phyloP scores from a whole-genome alignment of 2,888 invertebrate species.

The Noctua comes region DNA sequence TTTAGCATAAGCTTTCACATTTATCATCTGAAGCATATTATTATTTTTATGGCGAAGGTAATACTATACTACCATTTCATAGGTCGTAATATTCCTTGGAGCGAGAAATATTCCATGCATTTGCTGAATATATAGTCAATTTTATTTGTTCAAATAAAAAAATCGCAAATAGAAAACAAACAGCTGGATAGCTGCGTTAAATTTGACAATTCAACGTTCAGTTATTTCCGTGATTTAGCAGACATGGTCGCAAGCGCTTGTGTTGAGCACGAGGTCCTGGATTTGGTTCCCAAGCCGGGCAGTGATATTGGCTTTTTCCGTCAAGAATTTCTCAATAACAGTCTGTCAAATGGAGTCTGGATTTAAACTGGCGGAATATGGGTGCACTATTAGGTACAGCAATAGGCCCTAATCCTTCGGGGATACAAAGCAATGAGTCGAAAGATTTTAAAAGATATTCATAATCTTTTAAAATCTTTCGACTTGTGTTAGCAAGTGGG shows the following conservation, averaged over 20 bases:
- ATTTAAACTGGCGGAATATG: neutral
- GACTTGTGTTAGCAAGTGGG: neutral
- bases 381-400: too few relatives aligned
- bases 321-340: neutral
- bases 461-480: neutral
- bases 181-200: neutral
- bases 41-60: conserved; percentile 30
- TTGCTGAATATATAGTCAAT: conserved; percentile 17
- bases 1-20: conserved; percentile 47
- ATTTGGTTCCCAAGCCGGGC: neutral
- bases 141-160: conserved; percentile 16
- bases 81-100: conserved; percentile 27
- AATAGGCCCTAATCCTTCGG: too few relatives aligned
- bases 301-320: neutral
- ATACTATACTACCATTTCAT: conserved; percentile 26
- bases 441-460: too few relatives aligned
- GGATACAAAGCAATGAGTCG: neutral
- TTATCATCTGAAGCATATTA: conserved; percentile 17
- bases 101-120: conserved; percentile 23
- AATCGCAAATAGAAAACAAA: neutral
- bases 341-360: neutral
- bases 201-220: neutral
- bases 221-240: neutral
- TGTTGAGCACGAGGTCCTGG: neutral
- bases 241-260: neutral